Conservation (phyloP, 2,113 vertebrate species). For the Pungitius pungitius region DNA sequence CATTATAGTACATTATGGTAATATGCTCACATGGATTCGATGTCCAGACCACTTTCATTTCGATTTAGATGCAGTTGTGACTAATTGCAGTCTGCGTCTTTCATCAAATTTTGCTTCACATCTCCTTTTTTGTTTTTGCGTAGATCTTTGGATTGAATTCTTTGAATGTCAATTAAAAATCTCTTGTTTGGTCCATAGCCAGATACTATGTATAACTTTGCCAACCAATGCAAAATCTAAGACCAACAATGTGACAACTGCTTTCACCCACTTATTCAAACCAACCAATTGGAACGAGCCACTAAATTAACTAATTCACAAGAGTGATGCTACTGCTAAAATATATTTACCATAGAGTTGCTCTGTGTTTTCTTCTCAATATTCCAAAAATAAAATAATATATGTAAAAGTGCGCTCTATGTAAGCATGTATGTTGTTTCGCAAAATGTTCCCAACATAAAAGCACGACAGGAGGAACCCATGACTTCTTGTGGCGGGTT, state of each 20-base stretch:
- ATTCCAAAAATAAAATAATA: no score
- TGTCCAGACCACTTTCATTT: neutral
- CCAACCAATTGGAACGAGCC: neutral
- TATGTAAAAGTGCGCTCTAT: neutral
- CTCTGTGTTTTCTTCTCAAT: neutral
- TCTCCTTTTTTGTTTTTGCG: neutral
- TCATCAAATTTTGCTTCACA: neutral
- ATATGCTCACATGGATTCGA: constrained; percentile 1
- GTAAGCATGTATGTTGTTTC: neutral
- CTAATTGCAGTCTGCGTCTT: neutral
- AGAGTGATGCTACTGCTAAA: neutral
- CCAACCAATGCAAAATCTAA: neutral
- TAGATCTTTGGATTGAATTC: neutral
- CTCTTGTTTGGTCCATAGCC: neutral
- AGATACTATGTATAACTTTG: neutral
- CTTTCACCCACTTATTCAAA: neutral
- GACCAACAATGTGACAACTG: no score
- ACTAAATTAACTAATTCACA: neutral
- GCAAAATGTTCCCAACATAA: neutral
- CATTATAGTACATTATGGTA: constrained; percentile 8
- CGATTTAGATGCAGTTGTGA: neutral
- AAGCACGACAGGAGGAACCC: neutral
- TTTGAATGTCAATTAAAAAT: neutral
- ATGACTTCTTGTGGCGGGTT: neutral
- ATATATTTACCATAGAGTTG: no score